Conservation (phyloP, 2,888 invertebrate species). For the Cataglyphis livida region DNA sequence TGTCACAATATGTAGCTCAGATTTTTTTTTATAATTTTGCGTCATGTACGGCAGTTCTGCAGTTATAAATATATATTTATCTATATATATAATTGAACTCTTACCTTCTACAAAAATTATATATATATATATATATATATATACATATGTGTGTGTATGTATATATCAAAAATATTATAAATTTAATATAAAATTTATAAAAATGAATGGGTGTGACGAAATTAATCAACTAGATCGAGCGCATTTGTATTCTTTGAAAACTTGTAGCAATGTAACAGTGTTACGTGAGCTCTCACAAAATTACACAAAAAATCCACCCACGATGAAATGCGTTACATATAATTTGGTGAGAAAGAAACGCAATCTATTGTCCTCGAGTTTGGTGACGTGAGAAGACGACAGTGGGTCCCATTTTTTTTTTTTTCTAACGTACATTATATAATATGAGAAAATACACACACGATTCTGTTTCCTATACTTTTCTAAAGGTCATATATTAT, state of each 20-base stretch:
- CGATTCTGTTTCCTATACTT: slow-evolving; percentile 1
- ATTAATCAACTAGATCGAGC: slow-evolving; percentile 13
- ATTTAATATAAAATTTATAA: background rate
- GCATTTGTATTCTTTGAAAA: background rate
- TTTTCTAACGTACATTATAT: background rate
- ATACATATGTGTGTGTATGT: too few species aligned
- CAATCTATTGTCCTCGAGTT: slow-evolving; percentile 27
- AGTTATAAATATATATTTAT: slow-evolving; percentile 38
- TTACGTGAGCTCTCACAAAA: slow-evolving; percentile 29
- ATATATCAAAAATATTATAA: background rate
- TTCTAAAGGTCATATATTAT: background rate
- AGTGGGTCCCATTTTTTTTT: slow-evolving; percentile 3
- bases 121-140: too few species aligned
- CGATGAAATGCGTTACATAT: slow-evolving; percentile 12
- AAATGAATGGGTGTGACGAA: background rate
- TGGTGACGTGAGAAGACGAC: background rate
- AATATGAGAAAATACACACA: slow-evolving; percentile 37
- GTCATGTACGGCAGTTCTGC: slow-evolving; percentile 52
- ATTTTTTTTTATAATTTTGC: slow-evolving; percentile 38
- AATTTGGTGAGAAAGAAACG: slow-evolving; percentile 33
- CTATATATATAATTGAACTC: slow-evolving; percentile 3
- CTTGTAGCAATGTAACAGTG: slow-evolving; percentile 1
- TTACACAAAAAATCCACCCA: background rate
- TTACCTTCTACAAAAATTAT: slow-evolving; percentile 12
- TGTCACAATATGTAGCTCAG: slow-evolving; percentile 14